Evolutionary conservation across 1,140 invertebrate genomes (phyloP), one percentile per base, ranked within the genome.

Genomic region (Lepidurus arcticus): DNA sequence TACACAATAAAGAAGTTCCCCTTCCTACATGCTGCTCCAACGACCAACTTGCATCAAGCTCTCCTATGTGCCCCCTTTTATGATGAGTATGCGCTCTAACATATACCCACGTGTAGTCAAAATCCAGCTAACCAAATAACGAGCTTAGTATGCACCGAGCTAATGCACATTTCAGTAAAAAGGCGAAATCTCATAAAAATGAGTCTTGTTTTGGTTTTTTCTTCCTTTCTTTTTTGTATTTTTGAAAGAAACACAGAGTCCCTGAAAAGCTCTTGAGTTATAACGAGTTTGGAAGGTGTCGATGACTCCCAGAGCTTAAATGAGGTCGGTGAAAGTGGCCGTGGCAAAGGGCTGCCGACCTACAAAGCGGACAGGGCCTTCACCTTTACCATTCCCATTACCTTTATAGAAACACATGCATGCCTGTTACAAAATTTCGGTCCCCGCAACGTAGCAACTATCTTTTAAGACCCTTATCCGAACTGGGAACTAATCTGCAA

Each of bases 281-380:
- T 21, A 65, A 65, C 53, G 53, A 65, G 53, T 65, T 65, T 65
- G 53, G 53, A 65, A 65, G 53, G 53, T 65, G 53, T 65, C 53
- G 53, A 65, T 65, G 53, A 65, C 53, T 65, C 53, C 53, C 16
- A n/a, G 53, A 65, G 53, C 53, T 65, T 65, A 65, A 65, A 65
- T 65, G 53, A 65, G 53, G 53, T 65, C 53, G 53, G 53, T 65
- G 53, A 65, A 65, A 65, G 53, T 65, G 53, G 53, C 53, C 53
- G 53, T 65, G 53, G 53, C 53, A 65, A 65, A 65, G 53, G 53
- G 53, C 53, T 65, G 53, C 53, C 53, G 53, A 65, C 53, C 53
- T 65, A 65, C 53, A 65, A 65, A 65, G 53, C 53, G 53, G 53
- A 65, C 53, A 65, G 53, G 53, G 53, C 53, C 53, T 65, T 65